phyloP scores from a whole-genome alignment of 2,888 invertebrate genomes.

The Nomada flava region DNA sequence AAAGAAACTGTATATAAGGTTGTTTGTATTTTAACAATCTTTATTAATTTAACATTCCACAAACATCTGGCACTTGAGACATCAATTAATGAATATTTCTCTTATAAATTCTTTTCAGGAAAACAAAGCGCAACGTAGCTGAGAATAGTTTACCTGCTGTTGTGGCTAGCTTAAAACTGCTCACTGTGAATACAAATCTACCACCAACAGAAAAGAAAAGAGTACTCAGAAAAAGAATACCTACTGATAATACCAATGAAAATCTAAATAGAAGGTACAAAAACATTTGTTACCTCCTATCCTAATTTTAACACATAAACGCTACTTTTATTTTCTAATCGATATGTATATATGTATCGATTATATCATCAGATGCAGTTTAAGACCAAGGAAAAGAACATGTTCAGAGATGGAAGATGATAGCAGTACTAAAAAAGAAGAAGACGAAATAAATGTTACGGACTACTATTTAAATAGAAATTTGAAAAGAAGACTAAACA shows the following conservation, averaged over 20 bases:
- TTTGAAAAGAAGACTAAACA: slow-evolving; percentile 85
- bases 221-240: slow-evolving; percentile 66
- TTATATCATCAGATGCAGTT: slow-evolving; percentile 73
- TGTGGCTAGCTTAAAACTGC: slow-evolving; percentile 78
- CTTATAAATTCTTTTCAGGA: slow-evolving; percentile 53
- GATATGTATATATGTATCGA: slow-evolving; percentile 5
- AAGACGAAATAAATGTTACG: slow-evolving; percentile 80
- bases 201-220: slow-evolving; percentile 51
- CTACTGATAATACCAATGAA: slow-evolving; percentile 62
- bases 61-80: not conserved
- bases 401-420: slow-evolving; percentile 74
- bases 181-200: slow-evolving; percentile 73
- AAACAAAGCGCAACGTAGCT: slow-evolving; percentile 16
- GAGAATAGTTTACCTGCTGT: slow-evolving; percentile 79
- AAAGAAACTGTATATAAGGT: not conserved
- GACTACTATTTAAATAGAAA: slow-evolving; percentile 87
- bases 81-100: not conserved
- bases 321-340: not conserved
- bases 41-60: not conserved
- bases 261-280: slow-evolving; percentile 78
- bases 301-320: not conserved
- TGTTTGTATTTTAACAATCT: not conserved
- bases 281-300: slow-evolving; percentile 6
- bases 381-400: slow-evolving; percentile 77
- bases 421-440: not conserved